These are phyloP conservation scores for Chydorus sphaericus DNA, from an alignment of 2,888 invertebrate species.

Conservation along the genomic window DNA sequence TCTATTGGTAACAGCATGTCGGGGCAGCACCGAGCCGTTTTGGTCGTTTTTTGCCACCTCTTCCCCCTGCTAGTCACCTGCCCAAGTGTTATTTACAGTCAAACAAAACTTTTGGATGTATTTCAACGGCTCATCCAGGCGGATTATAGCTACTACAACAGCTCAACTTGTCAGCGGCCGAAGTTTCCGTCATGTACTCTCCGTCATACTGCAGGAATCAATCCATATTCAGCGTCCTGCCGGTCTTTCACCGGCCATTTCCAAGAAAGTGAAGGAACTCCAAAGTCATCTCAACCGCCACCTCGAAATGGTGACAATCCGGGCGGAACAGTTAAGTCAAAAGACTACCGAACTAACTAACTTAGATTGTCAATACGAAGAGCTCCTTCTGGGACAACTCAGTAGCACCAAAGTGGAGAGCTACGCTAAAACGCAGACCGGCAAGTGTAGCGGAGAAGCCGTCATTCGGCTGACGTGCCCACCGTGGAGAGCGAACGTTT, in stretches of 20 bases:
- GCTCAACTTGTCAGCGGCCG: no score
- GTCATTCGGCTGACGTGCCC: neutral
- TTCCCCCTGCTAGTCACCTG: constrained; percentile 52
- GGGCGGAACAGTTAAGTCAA: constrained; percentile 29
- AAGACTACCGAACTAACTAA: constrained; percentile 48
- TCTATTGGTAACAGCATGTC: no score
- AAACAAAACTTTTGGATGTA: constrained; percentile 37
- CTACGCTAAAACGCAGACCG: constrained; percentile 6
- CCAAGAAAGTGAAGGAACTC: neutral
- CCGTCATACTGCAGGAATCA: neutral
- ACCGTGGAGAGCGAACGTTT: neutral
- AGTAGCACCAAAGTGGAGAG: constrained; percentile 32
- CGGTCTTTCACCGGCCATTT: neutral
- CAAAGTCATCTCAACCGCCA: neutral
- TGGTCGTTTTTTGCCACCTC: constrained; percentile 34
- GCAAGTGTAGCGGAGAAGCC: neutral
- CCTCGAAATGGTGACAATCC: neutral
- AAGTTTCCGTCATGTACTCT: neutral
- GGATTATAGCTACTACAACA: constrained; percentile 55
- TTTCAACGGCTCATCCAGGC: constrained; percentile 45
- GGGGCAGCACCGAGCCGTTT: constrained; percentile 42
- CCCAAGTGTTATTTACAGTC: constrained; percentile 36
- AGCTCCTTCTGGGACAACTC: constrained; percentile 42
- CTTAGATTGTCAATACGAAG: constrained; percentile 46
- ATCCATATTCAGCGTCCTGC: neutral